Evolutionary conservation across 1,140 invertebrate genomes (phyloP).

Genomic region (Drosophila orosa): DNA sequence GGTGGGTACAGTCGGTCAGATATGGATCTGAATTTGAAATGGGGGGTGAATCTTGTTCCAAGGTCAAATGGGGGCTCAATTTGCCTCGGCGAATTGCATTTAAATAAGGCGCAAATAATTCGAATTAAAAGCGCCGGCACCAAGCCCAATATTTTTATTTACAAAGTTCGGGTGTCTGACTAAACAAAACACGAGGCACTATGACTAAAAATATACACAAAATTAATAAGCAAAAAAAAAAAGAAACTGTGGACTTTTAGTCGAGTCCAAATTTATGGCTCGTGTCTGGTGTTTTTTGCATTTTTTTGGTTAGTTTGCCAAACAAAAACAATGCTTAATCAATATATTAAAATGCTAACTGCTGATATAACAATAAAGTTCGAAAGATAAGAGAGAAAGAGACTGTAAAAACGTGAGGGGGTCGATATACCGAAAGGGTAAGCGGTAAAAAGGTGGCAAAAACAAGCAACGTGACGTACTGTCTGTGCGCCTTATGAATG

Average conservation of each 20-base stretch:
- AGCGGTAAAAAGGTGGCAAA: background rate
- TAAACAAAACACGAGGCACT: slow-evolving; percentile 2
- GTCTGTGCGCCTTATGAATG: slow-evolving; percentile 22
- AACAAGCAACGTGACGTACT: slow-evolving; percentile 39
- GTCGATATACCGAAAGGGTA: slow-evolving; percentile 21
- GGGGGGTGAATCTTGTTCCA: slow-evolving; percentile 28
- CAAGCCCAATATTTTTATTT: slow-evolving; percentile 14
- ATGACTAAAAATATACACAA: slow-evolving; percentile 24
- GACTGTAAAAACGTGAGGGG: slow-evolving; percentile 5
- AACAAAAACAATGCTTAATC: slow-evolving; percentile 31
- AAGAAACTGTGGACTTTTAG: background rate
- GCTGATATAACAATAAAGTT: slow-evolving; percentile 26
- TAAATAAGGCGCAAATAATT: slow-evolving; percentile 42
- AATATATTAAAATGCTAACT: slow-evolving; percentile 21
- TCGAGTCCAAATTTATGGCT: slow-evolving; percentile 6
- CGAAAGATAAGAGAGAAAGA: background rate
- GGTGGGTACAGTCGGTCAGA: slow-evolving; percentile 64
- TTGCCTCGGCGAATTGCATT: slow-evolving; percentile 22
- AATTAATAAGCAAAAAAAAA: slow-evolving; percentile 7
- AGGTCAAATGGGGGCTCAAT: no score
- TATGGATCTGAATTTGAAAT: slow-evolving; percentile 31
- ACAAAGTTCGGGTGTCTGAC: slow-evolving; percentile 1
- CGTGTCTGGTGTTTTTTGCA: slow-evolving; percentile 20
- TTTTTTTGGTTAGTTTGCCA: background rate
- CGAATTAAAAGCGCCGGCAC: slow-evolving; percentile 28